Evolutionary conservation across 2,888 invertebrate genomes (phyloP), one percentile per base, ranked within the genome.

Genomic region (Galerucella nymphaeae): DNA sequence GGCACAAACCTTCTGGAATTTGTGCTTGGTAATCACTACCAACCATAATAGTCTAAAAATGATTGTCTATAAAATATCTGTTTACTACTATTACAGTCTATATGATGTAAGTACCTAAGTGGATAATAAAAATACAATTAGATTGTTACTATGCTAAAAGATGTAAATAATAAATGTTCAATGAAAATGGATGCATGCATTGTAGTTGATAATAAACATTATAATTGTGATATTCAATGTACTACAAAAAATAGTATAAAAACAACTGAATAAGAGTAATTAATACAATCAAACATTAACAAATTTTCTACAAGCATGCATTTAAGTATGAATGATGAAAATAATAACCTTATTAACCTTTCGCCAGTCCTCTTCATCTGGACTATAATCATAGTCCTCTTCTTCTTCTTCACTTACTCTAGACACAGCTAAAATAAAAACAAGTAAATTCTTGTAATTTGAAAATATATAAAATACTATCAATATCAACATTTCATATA

Each of bases 1-100:
- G 93, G 82, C 94, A 94, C 18, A 98, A 88, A 0, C 96, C 97
- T 84, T 96, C 96, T 1, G 98, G 98, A 82, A 98, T 96, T 70
- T 91, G 92, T 3, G 98, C 98, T 88, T 98, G 98, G 85, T 94
- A 98, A 83, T 96, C 95, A 77, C 93, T 92, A 18, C 98, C 98
- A 38, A 98, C 97, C 95, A 97, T 97, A 77, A 98, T 97, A 23
- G 95, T 96, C 90, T 91, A 77, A 55, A 80, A 79, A 71, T 42
- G 62, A 62, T 69, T n/a, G 23, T 30, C 9, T 2, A 48, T n/a
- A 48, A 14, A 48, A 48, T 2, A n/a, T n/a, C n/a, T n/a, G n/a
- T n/a, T n/a, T n/a, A n/a, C n/a, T n/a, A n/a, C n/a, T n/a, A n/a
- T 38, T 5, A 6, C 8, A 6, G 30, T 38, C 30, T 30, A 30